phyloP scores from a whole-genome alignment of 1,140 invertebrate genomes.

The Apis mellifera region DNA sequence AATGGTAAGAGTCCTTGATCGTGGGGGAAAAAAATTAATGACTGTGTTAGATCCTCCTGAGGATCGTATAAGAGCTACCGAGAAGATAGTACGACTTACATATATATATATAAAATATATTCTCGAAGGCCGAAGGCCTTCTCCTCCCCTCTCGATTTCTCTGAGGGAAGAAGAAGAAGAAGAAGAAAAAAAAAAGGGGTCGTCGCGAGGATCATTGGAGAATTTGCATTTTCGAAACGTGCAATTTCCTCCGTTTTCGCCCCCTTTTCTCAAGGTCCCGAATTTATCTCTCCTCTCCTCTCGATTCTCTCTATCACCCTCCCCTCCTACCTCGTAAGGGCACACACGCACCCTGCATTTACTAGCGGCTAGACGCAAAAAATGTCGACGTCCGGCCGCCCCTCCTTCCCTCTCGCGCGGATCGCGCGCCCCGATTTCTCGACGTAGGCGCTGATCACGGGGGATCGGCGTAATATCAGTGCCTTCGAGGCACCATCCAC shows the following conservation, averaged over 20 bases:
- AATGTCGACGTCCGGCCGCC: conserved; percentile 65
- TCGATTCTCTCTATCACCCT: conserved; percentile 37
- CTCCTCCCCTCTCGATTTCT: too few species aligned
- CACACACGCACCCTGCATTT: conserved; percentile 76
- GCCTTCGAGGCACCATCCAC: conserved; percentile 63
- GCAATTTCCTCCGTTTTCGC: conserved; percentile 74
- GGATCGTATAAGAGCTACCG: conserved; percentile 14
- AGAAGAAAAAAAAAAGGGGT: conserved; percentile 15
- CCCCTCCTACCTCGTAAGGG: conserved; percentile 20
- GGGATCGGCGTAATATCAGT: conserved; percentile 71
- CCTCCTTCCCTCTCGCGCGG: conserved; percentile 19
- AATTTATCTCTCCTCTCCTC: conserved; percentile 56
- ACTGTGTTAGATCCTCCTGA: conserved; percentile 32
- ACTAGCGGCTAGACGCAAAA: conserved; percentile 81
- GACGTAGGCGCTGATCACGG: conserved; percentile 74
- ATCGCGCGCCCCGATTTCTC: conserved; percentile 64
- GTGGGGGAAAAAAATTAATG: conserved; percentile 24
- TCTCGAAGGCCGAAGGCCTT: too few species aligned
- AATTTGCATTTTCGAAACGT: conserved; percentile 78
- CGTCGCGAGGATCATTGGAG: not conserved
- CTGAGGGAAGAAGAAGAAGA: too few species aligned
- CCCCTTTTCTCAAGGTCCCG: conserved; percentile 63
- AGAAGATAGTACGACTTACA: not conserved
- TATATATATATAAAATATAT: too few species aligned
- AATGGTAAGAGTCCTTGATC: not conserved